Base-by-base conservation (phyloP, 1,140 invertebrate species). In the Apis florea region DNA sequence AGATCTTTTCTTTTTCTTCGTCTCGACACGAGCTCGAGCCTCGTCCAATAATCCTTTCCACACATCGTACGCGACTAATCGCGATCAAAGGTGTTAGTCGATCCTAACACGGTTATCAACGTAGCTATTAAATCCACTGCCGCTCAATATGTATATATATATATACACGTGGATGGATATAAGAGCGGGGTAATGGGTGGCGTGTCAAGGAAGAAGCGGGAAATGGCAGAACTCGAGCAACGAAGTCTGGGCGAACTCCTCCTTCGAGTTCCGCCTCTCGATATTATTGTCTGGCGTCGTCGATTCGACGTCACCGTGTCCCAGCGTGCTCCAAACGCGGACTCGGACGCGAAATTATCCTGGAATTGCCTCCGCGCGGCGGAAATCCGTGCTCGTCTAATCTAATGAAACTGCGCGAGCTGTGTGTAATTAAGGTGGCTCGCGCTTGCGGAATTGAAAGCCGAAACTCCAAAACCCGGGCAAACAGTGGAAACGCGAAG, bases 351-450 rank as follows among this genome's bases (percentile, higher is more conserved):
- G 53, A 83, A 83, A 83, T 83, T 83, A 83, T 83, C 76, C 56
- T 31, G 69, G 76, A 79, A 83, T 83, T 83, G 59, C 76, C 67
- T 63, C 19, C 53, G 51, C 49, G 24, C 76, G 24, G 24, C 76
- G 82, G 76, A 83, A 83, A 83, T 83, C 82, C 67, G 76, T 79
- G 82, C 69, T 73, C 66, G 67, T 83, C 68, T 83, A 83, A 83
- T 83, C 76, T 83, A 83, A 83, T 83, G 73, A 83, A 83, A 79
- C 76, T 83, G 82, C 82, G 76, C 82, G 73, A 79, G 79, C 74
- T 78, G 76, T 83, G 82, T 83, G 76, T 83, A 83, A 83, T 83
- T 79, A 83, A 83, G 82, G 76, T 58, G 67, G 59, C 76, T 58
- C 54, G 73, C 56, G 72, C 63, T 74, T 70, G 47, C 51, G 31